Evolutionary conservation across 2,113 vertebrate genomes (phyloP).

Genomic region (Brachypodius melanocephalos): DNA sequence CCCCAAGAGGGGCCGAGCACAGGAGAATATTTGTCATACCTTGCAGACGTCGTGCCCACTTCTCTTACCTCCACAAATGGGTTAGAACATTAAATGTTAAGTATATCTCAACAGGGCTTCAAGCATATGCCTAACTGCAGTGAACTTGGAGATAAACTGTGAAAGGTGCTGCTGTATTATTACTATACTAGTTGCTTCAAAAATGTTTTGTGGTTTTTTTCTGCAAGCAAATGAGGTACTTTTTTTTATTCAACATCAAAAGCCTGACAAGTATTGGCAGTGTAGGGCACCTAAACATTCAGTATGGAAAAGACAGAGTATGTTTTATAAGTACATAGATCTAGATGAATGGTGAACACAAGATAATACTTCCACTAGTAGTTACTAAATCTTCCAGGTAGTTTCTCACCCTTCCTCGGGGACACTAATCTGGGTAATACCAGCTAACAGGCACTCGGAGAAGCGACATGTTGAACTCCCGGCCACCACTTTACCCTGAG

Average conservation of each 20-base stretch:
- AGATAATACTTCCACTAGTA: not conserved
- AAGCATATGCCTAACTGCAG: not conserved
- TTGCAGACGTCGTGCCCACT: not conserved
- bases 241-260: not conserved
- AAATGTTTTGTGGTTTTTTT: not conserved
- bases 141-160: not conserved
- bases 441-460: not conserved
- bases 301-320: rapidly evolving
- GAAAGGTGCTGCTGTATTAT: not conserved
- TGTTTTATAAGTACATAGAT: rapidly evolving
- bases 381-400: not conserved
- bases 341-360: rapidly evolving
- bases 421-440: rapidly evolving
- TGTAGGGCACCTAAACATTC: not conserved
- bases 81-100: rapidly evolving
- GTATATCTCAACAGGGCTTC: not conserved
- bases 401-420: not conserved
- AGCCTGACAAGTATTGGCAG: not conserved
- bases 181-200: not conserved
- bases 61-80: not conserved
- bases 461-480: not conserved
- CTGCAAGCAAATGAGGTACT: not conserved
- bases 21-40: not conserved
- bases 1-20: not conserved
- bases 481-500: not conserved